Evolutionary conservation across 2,797 vertebrate genomes (phyloP).

Genomic region (Esox masquinongy): DNA sequence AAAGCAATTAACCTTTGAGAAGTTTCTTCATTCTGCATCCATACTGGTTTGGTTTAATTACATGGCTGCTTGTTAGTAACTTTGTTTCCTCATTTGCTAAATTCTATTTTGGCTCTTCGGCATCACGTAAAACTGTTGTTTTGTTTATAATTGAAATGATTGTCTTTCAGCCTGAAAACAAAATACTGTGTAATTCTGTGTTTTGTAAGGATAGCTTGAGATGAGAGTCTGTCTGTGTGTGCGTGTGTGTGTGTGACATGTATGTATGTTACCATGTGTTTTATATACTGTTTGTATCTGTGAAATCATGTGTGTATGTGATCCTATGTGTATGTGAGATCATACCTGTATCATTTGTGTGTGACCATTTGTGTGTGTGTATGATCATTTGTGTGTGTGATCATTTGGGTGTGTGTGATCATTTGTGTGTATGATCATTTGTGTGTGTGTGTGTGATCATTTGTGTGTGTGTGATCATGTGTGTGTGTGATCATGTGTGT

Average conservation of each 20-base stretch:
- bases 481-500: background rate
- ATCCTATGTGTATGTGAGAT: conserved; percentile 1
- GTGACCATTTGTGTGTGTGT: background rate
- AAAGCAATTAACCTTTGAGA: conserved; percentile 15
- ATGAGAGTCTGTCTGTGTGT: background rate
- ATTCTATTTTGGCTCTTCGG: background rate
- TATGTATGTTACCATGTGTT: too few relatives aligned
- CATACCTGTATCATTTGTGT: background rate
- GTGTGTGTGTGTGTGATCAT: background rate
- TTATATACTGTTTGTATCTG: too few relatives aligned
- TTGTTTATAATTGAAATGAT: conserved; percentile 2
- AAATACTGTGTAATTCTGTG: background rate
- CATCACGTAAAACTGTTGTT: background rate
- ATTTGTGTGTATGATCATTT: background rate
- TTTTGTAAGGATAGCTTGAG: background rate
- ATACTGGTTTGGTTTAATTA: background rate
- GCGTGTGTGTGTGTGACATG: background rate
- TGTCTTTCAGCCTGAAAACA: background rate
- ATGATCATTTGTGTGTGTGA: background rate
- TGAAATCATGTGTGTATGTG: conserved; percentile 10
- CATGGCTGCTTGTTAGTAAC: background rate
- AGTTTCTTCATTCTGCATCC: background rate
- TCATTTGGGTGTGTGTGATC: conserved; percentile 18
- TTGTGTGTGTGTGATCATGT: too few relatives aligned
- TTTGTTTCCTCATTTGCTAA: background rate